Evolutionary conservation across 2,113 vertebrate genomes (phyloP).

Genomic region (Clarias batrachus): DNA sequence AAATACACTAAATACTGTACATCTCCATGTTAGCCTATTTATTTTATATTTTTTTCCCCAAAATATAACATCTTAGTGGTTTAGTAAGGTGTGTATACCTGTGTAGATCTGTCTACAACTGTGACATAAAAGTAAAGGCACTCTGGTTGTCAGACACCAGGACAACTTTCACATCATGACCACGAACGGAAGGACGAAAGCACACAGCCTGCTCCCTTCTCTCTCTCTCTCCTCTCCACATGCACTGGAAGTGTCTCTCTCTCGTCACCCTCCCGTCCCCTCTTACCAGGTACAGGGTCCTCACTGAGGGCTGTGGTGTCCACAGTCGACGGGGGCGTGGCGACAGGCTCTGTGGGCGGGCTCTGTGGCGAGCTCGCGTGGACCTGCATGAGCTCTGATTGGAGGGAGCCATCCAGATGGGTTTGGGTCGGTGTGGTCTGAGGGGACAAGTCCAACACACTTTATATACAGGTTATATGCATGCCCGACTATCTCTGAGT

Average conservation of each 20-base stretch:
- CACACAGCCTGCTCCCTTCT: not conserved
- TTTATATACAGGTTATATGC: not conserved
- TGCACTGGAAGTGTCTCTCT: not conserved
- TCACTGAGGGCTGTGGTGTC: slow-evolving; percentile 78
- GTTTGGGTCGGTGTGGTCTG: slow-evolving; percentile 74
- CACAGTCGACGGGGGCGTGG: slow-evolving; percentile 75
- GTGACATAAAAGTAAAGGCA: not conserved
- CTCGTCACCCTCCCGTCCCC: slow-evolving; percentile 57
- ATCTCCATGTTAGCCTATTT: not conserved
- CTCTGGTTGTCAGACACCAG: not conserved
- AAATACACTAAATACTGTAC: too few relatives aligned
- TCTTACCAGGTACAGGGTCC: slow-evolving; percentile 67
- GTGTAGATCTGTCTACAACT: not conserved
- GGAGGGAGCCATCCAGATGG: slow-evolving; percentile 77
- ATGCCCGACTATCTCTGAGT: too few relatives aligned
- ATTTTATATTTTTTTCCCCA: not conserved
- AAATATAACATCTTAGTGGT: not conserved
- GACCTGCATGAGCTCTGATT: slow-evolving; percentile 84
- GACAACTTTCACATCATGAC: not conserved
- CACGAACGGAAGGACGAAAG: not conserved
- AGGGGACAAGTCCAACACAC: not conserved
- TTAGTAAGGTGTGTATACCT: not conserved
- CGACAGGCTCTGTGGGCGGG: slow-evolving; percentile 65
- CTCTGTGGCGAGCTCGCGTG: slow-evolving; percentile 72
- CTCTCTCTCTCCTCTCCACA: not conserved